These are phyloP conservation scores for Glareola pratincola DNA, from an alignment of 2,113 vertebrate genomes.

Conservation along the genomic window DNA sequence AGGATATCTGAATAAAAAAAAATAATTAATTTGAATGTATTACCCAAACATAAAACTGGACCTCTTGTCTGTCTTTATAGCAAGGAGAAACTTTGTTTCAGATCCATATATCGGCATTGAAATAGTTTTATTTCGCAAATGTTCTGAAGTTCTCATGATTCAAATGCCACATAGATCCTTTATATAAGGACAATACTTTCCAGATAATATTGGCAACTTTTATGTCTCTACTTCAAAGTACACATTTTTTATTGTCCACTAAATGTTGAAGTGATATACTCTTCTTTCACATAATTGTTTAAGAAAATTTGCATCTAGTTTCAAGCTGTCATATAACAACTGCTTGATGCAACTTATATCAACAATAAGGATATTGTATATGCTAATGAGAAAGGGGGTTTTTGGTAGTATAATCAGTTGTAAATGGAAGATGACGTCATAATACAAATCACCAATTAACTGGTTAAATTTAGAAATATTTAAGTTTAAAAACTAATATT, in stretches of 20 bases:
- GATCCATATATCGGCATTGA: neutral
- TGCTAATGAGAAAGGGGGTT: accelerated
- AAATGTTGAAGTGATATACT: neutral
- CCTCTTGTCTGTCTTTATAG: neutral
- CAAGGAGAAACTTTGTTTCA: neutral
- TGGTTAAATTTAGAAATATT: neutral
- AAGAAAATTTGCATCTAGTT: neutral
- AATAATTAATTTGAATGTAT: neutral
- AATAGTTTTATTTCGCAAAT: neutral
- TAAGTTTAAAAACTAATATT: neutral
- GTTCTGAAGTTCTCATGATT: neutral
- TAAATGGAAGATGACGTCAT: neutral
- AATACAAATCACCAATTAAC: neutral
- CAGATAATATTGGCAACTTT: neutral
- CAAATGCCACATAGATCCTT: neutral
- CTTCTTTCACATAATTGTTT: neutral
- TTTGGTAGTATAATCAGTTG: neutral
- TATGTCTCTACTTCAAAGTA: neutral
- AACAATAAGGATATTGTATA: neutral
- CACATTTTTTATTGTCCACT: neutral
- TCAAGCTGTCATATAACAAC: neutral
- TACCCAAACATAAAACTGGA: neutral
- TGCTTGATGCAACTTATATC: neutral
- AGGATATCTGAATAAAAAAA: neutral
- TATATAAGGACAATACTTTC: neutral